Base-by-base conservation (phyloP, 2,113 vertebrate species). In the Boulengeromyrus knoepffleri region DNA sequence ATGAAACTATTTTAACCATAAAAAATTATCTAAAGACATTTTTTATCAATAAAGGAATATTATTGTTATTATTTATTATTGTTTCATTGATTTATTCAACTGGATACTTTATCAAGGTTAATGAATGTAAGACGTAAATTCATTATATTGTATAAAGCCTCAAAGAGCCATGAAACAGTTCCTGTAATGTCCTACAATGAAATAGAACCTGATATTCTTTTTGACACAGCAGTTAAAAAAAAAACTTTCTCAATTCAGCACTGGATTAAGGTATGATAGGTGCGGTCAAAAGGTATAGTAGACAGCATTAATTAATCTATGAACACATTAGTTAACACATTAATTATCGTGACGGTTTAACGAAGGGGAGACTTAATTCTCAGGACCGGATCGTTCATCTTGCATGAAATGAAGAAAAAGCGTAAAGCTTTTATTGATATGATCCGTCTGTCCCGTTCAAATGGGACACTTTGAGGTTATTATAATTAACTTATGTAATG, bases 1-100 rank as follows among this genome's bases (percentile, higher is more conserved):
- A 95, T 95, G 94, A 94, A 94, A 94, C 93, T 93, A 92, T 92
- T 88, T 90, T 95, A 95, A 95, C 95, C 94, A 93, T 91, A 92
- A 56, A 89, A 86, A 87, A 53, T 31, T 39, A 36, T 87, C 45
- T 27, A 86, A 87, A 87, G 49, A 36, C n/a, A 87, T 87, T 53
- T 87, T 87, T 15, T 47, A 53, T 50, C 83, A 85, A 45, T 85
- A 46, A 47, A 46, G 83, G 45, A 47, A n/a, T 45, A 85, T 85
- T 21, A 85, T 85, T 24, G 21, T 85, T 24, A 46, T 85, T 42
- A 39, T 83, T 83, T 83, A 83, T 83, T 85, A 45, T 85, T 47
- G 74, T 39, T 39, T 39, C 36, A 42, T 86, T 49, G 47, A 86
- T 49, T 86, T 50, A 47, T 46, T 80, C 74, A 36, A 80, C 74